Conservation (phyloP, 92 coral and sea anemone genomes). For the Plumapathes pennacea region DNA sequence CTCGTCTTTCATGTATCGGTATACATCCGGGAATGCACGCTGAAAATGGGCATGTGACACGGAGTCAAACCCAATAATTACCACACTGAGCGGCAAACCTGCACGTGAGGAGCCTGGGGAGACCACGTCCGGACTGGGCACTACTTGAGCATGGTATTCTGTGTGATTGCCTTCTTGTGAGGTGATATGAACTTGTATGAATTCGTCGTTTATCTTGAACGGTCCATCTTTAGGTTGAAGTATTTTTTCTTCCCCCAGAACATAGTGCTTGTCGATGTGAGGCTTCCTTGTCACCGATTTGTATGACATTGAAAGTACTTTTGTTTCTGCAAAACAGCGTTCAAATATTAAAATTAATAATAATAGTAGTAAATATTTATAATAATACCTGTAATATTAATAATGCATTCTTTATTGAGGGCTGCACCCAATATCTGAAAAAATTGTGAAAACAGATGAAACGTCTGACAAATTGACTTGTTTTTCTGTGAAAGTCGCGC, state of each 20-base stretch:
- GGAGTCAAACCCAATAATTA: constrained; percentile 90
- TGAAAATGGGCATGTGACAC: constrained; percentile 74
- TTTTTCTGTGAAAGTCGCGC: no score
- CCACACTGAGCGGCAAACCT: constrained; percentile 76
- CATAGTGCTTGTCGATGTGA: constrained; percentile 66
- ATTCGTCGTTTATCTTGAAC: constrained; percentile 63
- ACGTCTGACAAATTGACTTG: no score
- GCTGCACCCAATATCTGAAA: no score
- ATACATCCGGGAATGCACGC: constrained; percentile 77
- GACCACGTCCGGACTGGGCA: no score
- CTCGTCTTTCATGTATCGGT: constrained; percentile 62
- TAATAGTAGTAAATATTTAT: no score
- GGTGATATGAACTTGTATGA: constrained; percentile 64
- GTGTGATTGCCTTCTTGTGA: constrained; percentile 51
- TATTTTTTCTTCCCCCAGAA: constrained; percentile 12
- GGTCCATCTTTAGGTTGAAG: neutral
- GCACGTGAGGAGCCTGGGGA: constrained; percentile 4
- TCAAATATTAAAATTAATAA: no score
- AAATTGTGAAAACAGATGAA: no score
- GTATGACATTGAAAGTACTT: no score
- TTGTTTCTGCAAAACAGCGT: no score
- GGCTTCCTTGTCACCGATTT: constrained; percentile 19
- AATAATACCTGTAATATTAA: no score
- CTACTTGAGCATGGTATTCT: constrained; percentile 84
- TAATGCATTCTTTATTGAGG: no score